Conservation (phyloP, 2,797 vertebrate species). For the Manis javanica region DNA sequence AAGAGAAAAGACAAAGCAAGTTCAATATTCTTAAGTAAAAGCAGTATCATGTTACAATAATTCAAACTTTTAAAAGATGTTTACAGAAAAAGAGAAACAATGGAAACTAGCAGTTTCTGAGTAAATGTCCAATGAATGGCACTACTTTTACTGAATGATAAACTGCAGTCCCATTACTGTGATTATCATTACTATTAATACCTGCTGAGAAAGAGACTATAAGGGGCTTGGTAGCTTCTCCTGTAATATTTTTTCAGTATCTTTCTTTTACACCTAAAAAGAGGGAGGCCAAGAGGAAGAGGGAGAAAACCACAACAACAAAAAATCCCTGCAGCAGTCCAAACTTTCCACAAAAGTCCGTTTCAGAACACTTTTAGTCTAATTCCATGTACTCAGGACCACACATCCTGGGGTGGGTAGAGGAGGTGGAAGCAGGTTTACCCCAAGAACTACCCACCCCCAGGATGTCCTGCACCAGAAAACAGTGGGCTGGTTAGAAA, state of each 20-base stretch:
- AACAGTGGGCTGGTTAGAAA: not conserved
- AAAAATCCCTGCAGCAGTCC: not conserved
- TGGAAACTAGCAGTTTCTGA: not conserved
- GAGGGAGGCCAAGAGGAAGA: not conserved
- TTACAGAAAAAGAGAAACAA: not conserved
- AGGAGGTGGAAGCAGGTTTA: not conserved
- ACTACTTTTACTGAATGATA: not conserved
- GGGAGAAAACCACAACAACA: not conserved
- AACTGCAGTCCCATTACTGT: not conserved
- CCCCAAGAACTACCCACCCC: not conserved
- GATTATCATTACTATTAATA: not conserved
- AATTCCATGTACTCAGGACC: not conserved
- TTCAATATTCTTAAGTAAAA: slow-evolving; percentile 49
- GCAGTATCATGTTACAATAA: not conserved
- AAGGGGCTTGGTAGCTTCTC: no score
- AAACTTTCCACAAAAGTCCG: not conserved
- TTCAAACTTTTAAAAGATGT: not conserved
- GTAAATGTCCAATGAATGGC: not conserved
- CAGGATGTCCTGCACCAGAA: not conserved
- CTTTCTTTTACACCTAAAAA: not conserved
- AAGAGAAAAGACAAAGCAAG: slow-evolving; percentile 54
- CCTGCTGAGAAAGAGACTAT: not conserved
- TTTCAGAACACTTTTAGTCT: not conserved
- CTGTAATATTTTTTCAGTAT: not conserved
- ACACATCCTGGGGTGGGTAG: accelerated